These are phyloP conservation scores for Ecdyonurus torrentis DNA, from an alignment of 2,888 invertebrate genomes.

Conservation along the genomic window DNA sequence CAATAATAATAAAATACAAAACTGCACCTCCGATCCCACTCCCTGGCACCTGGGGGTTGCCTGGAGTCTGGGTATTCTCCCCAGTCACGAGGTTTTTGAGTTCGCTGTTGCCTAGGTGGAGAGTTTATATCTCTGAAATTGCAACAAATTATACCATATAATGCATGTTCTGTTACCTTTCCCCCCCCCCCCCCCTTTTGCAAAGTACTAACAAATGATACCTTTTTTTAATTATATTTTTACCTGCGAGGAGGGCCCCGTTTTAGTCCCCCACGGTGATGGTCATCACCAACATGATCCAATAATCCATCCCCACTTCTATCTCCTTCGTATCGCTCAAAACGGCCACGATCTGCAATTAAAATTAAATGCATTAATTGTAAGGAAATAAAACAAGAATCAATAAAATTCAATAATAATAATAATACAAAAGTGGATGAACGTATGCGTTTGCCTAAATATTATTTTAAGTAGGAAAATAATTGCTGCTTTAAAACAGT, in stretches of 20 bases:
- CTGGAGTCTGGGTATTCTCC: not conserved
- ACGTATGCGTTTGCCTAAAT: no score
- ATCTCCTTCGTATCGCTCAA: not conserved
- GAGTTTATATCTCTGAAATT: not conserved
- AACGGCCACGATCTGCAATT: not conserved
- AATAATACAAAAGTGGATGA: no score
- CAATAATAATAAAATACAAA: not conserved
- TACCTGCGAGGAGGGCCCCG: not conserved
- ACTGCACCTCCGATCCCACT: not conserved
- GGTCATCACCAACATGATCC: not conserved
- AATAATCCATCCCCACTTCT: not conserved
- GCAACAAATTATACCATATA: no score
- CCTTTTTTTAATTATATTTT: not conserved
- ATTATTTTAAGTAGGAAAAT: no score
- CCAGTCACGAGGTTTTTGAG: not conserved
- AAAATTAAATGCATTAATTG: no score
- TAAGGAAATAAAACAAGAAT: no score
- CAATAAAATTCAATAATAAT: no score
- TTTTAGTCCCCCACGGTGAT: not conserved
- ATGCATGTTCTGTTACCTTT: no score
- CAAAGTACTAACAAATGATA: no score
- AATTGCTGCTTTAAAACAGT: no score
- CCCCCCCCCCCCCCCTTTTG: no score
- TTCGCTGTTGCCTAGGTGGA: not conserved
- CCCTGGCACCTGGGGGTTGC: not conserved